phyloP scores from a whole-genome alignment of 2,888 invertebrate species.

The Pollenia amentaria region DNA sequence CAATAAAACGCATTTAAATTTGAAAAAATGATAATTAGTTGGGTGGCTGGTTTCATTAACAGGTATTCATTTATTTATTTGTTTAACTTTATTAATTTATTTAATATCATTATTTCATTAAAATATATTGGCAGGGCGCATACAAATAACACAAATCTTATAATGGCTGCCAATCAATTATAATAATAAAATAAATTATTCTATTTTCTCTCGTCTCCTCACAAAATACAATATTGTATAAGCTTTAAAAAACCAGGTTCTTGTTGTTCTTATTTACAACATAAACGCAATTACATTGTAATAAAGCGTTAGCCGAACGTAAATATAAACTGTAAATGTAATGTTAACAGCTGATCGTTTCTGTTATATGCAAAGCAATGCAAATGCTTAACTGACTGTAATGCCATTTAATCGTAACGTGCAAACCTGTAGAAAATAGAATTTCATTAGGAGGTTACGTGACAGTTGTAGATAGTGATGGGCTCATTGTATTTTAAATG shows the following conservation, averaged over 20 bases:
- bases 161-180: neutral
- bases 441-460: too few relatives aligned
- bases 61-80: conserved; percentile 21
- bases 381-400: too few relatives aligned
- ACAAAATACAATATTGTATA: conserved; percentile 4
- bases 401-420: too few relatives aligned
- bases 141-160: conserved; percentile 20
- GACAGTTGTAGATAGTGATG: too few relatives aligned
- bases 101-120: conserved; percentile 14
- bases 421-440: too few relatives aligned
- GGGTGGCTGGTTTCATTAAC: conserved; percentile 44
- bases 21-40: conserved; percentile 16
- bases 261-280: too few relatives aligned
- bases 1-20: conserved; percentile 14
- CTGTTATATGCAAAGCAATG: too few relatives aligned
- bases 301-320: too few relatives aligned
- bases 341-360: too few relatives aligned
- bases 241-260: neutral
- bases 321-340: too few relatives aligned
- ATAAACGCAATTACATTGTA: too few relatives aligned
- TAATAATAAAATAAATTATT: conserved; percentile 4
- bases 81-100: conserved; percentile 1
- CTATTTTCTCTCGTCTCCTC: neutral
- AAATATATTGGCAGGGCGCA: conserved; percentile 8
- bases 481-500: too few relatives aligned